These are phyloP conservation scores for Protobothrops flavoviridis DNA, from an alignment of 2,113 vertebrate species.

Conservation along the genomic window DNA sequence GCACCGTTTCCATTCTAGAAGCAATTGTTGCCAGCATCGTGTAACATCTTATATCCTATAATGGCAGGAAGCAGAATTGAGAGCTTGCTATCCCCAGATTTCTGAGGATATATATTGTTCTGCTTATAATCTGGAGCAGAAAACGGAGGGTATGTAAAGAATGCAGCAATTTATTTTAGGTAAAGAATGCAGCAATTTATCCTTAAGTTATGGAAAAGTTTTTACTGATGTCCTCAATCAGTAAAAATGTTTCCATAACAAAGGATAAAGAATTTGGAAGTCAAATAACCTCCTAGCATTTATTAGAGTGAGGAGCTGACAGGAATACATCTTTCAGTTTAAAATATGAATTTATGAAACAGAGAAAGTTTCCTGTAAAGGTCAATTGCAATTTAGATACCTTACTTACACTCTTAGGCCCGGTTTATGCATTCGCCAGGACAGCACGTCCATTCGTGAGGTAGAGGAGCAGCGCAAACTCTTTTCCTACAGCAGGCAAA, in stretches of 20 bases:
- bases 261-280: neutral
- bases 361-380: neutral
- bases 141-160: neutral
- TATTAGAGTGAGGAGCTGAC: neutral
- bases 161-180: neutral
- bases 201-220: neutral
- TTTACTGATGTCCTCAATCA: neutral
- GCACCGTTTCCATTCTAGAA: neutral
- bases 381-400: neutral
- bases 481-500: neutral
- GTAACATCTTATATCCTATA: neutral
- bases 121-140: neutral
- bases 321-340: neutral
- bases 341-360: neutral
- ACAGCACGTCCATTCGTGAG: neutral
- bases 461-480: neutral
- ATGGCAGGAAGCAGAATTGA: neutral
- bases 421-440: neutral
- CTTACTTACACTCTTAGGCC: neutral
- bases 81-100: neutral
- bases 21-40: too few species aligned
- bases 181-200: neutral
- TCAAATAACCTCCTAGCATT: neutral
- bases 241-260: neutral
- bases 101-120: neutral